phyloP scores from a whole-genome alignment of 2,113 vertebrate species.

The Protobothrops mucrosquamatus region DNA sequence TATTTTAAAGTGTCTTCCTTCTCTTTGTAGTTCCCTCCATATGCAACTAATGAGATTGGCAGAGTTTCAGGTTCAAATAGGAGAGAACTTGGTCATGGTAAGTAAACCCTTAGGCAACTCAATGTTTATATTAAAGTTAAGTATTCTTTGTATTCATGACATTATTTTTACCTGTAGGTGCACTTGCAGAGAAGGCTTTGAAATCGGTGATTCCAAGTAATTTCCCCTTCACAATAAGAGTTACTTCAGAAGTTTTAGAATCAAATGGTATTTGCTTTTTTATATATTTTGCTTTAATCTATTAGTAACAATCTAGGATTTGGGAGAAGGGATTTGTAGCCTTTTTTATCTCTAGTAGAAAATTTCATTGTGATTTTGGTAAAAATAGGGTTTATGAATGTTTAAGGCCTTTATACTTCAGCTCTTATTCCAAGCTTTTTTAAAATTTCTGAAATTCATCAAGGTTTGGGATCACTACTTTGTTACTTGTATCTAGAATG shows the following conservation, averaged over 20 bases:
- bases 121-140: neutral
- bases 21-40: conserved; percentile 89
- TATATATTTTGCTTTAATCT: conserved; percentile 14
- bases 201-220: conserved; percentile 89
- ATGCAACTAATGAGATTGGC: conserved; percentile 95
- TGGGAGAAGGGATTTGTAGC: neutral
- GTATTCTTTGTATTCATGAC: conserved; percentile 23
- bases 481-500: neutral
- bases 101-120: conserved; percentile 46
- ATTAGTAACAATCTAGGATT: neutral
- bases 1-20: neutral
- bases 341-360: neutral
- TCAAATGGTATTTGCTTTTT: conserved; percentile 83
- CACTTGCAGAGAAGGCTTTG: conserved; percentile 91
- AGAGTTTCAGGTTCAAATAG: conserved; percentile 86
- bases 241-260: conserved; percentile 95
- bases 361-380: neutral
- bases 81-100: conserved; percentile 94
- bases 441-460: neutral
- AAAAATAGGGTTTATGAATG: neutral
- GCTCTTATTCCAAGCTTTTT: neutral
- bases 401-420: neutral
- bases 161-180: conserved; percentile 72
- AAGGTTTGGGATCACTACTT: neutral
- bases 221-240: conserved; percentile 94